These are phyloP conservation scores for Pipra filicauda DNA, from an alignment of 2,113 vertebrate species.

Conservation along the genomic window DNA sequence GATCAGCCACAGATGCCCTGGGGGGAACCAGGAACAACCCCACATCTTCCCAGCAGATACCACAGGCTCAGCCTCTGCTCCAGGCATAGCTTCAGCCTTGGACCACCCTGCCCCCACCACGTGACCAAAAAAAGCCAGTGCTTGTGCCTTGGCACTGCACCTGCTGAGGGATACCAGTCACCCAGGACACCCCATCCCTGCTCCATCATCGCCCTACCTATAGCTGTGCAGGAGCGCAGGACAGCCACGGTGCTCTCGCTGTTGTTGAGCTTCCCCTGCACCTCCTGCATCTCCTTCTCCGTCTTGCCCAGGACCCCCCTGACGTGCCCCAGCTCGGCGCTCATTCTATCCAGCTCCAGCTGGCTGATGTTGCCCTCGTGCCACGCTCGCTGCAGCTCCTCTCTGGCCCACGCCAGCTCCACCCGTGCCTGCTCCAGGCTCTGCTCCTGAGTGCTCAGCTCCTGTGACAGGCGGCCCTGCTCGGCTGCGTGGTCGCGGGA, in stretches of 20 bases:
- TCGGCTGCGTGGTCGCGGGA: not conserved
- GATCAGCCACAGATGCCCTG: not conserved
- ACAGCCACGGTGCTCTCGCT: not conserved
- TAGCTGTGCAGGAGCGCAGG: slow-evolving; percentile 41
- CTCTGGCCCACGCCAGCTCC: not conserved
- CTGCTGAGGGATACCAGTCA: not conserved
- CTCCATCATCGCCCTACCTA: not conserved
- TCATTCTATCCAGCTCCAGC: not conserved
- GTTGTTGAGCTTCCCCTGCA: slow-evolving; percentile 9
- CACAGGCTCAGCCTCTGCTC: not conserved
- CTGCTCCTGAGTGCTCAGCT: not conserved
- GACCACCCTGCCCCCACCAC: not conserved
- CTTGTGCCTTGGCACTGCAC: no score
- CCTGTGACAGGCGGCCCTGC: not conserved
- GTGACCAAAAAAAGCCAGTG: not conserved
- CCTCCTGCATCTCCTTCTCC: not conserved
- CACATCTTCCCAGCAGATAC: not conserved
- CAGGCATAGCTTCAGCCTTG: not conserved
- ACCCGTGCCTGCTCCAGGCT: not conserved
- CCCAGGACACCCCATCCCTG: not conserved
- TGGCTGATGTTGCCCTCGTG: not conserved
- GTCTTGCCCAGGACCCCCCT: not conserved
- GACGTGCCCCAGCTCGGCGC: fast-evolving
- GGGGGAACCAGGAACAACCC: fast-evolving
- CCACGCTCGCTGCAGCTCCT: not conserved